Base-by-base conservation (phyloP, 2,113 vertebrate genomes). In the Catharus bicknelli region DNA sequence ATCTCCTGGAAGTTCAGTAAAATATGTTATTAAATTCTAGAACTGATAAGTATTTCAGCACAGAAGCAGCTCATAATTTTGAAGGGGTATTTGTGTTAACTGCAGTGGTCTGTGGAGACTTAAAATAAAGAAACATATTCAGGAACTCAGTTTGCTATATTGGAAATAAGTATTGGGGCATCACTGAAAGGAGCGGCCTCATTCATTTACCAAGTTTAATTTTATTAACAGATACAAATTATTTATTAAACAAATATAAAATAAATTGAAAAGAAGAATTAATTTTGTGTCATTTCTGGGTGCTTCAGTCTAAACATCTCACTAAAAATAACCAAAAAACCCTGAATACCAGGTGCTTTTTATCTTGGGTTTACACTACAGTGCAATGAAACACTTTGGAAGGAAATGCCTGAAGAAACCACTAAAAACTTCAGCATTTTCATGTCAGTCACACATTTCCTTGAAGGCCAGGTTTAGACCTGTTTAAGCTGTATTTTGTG, bases 401-500 rank as follows among this genome's bases (percentile, higher is more conserved):
- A 97, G 76, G 83, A 96, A 97, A 93, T 11, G 30, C 74, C 68
- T 95, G 85, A 94, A 96, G 68, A 96, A 96, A 85, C 42, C 48
- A 54, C 36, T 54, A 92, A 91, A 96, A 96, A 88, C 63, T 75
- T 93, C n/a, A 90, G 69, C 43, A 72, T 96, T 95, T 96, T 96
- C 53, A 40, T 94, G 90, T 96, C 93, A 95, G 80, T 97, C 95
- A 96, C 82, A 80, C 80, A 79, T 94, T 96, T 95, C 82, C 88
- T 97, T 94, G 93, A 97, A 95, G 92, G 87, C 79, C 84, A 86
- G 62, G 79, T 96, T 74, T 45, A 59, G 32, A 86, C 84, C 90
- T 96, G 83, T 95, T 97, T 97, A 96, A 96, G 92, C 43, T 85
- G 94, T 97, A 96, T 95, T 96, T 45, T 93, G 72, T 97, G 97